Evolutionary conservation across 2,888 invertebrate species (phyloP), one percentile per base, ranked within the genome.

Genomic region (Leptinotarsa juncta): DNA sequence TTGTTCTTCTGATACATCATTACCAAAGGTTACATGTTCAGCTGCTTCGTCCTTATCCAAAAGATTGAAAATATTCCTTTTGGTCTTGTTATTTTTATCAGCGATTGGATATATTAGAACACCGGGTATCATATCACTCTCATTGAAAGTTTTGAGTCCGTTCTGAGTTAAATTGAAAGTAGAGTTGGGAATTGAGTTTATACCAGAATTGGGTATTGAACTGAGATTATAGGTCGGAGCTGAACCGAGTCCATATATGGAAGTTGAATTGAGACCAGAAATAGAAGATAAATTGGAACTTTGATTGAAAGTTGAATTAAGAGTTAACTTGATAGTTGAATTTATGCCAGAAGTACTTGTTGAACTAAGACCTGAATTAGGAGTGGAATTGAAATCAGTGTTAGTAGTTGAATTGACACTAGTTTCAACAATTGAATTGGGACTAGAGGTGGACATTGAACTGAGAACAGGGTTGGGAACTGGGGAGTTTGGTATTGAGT

Each of bases 21-120:
- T 57, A 15, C 23, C 3, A 10, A 62, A n/a, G 14, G 62, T n/a
- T 5, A 62, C 62, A 42, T 15, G 16, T 16, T 42, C 62, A 26
- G 32, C n/a, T 15, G 32, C 2, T 16, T 62, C 62, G 12, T 26
- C 42, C 10, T 62, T 42, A 42, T 62, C 62, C n/a, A 62, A 62
- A 16, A 42, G 32, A 62, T 62, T 32, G 42, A 62, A 62, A 62
- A 62, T n/a, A 32, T 62, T 62, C 32, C 77, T 71, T 73, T 77
- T 78, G 26, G 12, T 53, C 53, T 75, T 77, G 12, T 55, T 69
- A 62, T 67, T 74, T 51, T 57, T 67, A 66, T 65, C 65, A 71
- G 70, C 62, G n/a, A 68, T 72, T 2, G 79, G 79, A 74, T 80
- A 82, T 57, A 82, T 80, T n/a, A 82, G 71, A 65, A 82, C 70